Evolutionary conservation across 1,140 invertebrate species (phyloP), one percentile per base, ranked within the genome.

Genomic region (Ctenoplectra terminalis): DNA sequence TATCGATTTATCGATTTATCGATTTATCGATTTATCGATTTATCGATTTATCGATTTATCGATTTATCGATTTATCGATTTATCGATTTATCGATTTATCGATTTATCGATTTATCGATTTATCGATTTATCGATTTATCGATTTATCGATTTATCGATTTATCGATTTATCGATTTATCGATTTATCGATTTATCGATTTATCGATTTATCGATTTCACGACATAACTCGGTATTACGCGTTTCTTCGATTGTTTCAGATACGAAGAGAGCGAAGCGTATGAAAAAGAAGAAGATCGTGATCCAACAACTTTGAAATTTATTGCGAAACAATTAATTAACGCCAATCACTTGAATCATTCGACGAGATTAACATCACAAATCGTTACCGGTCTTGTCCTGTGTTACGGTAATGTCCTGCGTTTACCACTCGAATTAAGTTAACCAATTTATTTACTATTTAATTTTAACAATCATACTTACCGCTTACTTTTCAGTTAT

Each of bases 351-450:
- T 91, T 91, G 61, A 84, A 90, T 48, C 86, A 91, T 58, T 94
- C 95, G 17, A 95, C 94, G 0, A 90, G 91, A 77, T 90, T 95
- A 60, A 94, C 94, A 8, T 89, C 94, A 11, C 89, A 90, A 26
- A 81, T 95, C 2, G 95, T 95, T 37, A 93, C 94, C 23, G 86
- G 88, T 0, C 93, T 95, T 63, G 94, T 96, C 60, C 92, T 93
- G 5, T 80, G 94, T 15, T 96, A 95, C 73, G 93, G 95, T 95
- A 87, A 92, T n/a, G n/a, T n/a, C n/a, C n/a, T n/a, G n/a, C 9
- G n/a, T 50, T 69, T 50, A 34, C 11, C 9, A 20, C 6, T 23
- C 26, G 1, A 1, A 66, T 31, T n/a, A n/a, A n/a, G n/a, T n/a
- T 20, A 20, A 29, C 6, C 8, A 31, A 48, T 40, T 48, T 46